Conservation (phyloP, 2,888 invertebrate species). For the Criorhina ranunculi region DNA sequence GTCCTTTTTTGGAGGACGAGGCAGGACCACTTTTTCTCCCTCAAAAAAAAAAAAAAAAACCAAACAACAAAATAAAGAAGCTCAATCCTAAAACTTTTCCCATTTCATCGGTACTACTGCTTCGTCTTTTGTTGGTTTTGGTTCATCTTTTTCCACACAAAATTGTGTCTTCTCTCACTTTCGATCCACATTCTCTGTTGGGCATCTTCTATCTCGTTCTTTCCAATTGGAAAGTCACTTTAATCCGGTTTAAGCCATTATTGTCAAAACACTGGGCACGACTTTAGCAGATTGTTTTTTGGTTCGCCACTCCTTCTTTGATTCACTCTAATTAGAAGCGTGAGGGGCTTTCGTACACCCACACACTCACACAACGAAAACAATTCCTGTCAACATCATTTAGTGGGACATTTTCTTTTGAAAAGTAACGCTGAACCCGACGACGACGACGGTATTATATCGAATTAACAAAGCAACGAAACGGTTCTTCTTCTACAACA, state of each 20-base stretch:
- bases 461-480: conserved; percentile 69
- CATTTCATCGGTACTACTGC: conserved; percentile 53
- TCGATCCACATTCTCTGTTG: background rate
- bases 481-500: conserved; percentile 54
- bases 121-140: conserved; percentile 15
- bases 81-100: conserved; percentile 70
- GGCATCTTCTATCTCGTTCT: background rate
- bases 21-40: too few species aligned
- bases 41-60: conserved; percentile 21
- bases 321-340: conserved; percentile 72
- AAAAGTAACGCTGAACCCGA: conserved; percentile 57
- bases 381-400: conserved; percentile 51
- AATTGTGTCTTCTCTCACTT: conserved; percentile 9
- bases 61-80: conserved; percentile 32
- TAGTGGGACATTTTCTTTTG: conserved; percentile 44
- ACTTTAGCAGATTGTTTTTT: conserved; percentile 73
- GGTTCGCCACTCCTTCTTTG: conserved; percentile 38
- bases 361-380: background rate
- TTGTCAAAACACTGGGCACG: conserved; percentile 76
- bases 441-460: conserved; percentile 61
- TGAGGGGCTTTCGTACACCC: conserved; percentile 59
- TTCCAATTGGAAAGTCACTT: conserved; percentile 51
- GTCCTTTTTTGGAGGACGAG: conserved; percentile 47
- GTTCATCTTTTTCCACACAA: conserved; percentile 9
- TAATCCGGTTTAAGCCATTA: conserved; percentile 74